A percentile compares a stretch with the other conserved stretches of the same genome.
Evolutionary conservation across 2,888 invertebrate genomes (phyloP).

Genomic region (Formica aserva): DNA sequence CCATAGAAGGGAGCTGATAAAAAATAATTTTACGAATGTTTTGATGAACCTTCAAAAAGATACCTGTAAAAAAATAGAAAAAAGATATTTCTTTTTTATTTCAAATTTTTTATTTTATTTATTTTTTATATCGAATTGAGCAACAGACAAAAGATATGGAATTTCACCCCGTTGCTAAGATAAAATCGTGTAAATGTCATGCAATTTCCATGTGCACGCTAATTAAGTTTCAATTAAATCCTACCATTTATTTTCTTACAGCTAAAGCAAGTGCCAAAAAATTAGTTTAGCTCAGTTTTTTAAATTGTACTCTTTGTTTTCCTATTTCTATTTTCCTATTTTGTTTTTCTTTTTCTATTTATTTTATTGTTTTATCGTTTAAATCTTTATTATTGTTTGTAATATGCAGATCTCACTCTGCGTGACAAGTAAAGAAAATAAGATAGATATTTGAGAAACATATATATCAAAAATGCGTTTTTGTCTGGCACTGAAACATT

Average conservation of each 20-base stretch:
- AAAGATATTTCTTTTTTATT: neutral
- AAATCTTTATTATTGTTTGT: neutral
- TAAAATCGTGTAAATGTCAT: neutral
- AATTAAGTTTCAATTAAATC: neutral
- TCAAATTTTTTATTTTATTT: neutral
- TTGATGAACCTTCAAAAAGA: neutral
- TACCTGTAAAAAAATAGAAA: neutral
- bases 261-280: constrained; percentile 39
- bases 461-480: constrained; percentile 30
- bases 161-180: neutral
- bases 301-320: constrained; percentile 14
- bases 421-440: neutral
- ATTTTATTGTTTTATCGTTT: neutral
- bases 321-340: neutral
- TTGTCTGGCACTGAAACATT: constrained; percentile 33
- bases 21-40: constrained; percentile 9
- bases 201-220: neutral
- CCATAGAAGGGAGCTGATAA: neutral
- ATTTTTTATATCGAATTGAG: too few relatives aligned
- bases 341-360: neutral
- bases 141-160: neutral
- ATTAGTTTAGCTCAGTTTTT: neutral
- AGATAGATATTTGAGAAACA: constrained; percentile 25
- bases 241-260: neutral
- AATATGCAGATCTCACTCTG: constrained; percentile 6